Percentiles rank a stretch among this genome's conserved stretches.
Evolutionary conservation across 2,113 vertebrate genomes (phyloP).

Genomic region (Melanostigma gelatinosum): DNA sequence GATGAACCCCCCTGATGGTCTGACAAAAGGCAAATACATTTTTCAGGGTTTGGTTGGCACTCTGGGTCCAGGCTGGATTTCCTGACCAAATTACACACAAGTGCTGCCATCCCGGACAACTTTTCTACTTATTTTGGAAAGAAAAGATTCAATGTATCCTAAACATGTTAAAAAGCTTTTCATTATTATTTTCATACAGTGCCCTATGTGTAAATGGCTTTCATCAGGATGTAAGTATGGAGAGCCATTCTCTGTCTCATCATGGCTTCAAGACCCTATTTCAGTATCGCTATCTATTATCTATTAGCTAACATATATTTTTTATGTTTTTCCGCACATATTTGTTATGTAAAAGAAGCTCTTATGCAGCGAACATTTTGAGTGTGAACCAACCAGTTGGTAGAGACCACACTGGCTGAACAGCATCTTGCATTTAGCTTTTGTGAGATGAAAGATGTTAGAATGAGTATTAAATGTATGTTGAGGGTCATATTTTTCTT

Average conservation of each 20-base stretch:
- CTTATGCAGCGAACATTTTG: background rate
- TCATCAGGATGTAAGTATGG: background rate
- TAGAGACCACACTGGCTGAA: background rate
- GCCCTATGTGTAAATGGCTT: background rate
- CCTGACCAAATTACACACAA: slow-evolving; percentile 14
- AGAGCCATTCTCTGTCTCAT: background rate
- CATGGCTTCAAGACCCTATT: background rate
- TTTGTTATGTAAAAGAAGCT: background rate
- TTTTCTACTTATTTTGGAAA: slow-evolving; percentile 3
- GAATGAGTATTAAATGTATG: background rate
- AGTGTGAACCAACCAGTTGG: background rate
- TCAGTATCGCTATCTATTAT: background rate
- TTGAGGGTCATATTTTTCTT: background rate
- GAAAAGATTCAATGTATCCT: background rate
- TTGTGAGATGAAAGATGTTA: background rate
- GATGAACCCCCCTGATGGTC: slow-evolving; percentile 72
- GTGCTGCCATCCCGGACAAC: background rate
- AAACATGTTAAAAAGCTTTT: background rate
- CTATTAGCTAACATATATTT: background rate
- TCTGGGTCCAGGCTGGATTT: slow-evolving; percentile 36
- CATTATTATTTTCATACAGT: background rate
- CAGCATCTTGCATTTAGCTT: background rate
- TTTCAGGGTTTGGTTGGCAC: slow-evolving; percentile 48
- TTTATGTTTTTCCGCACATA: background rate
- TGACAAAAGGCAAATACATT: slow-evolving; percentile 67